Percentiles rank a stretch among this genome's conserved stretches.
phyloP scores from a whole-genome alignment of 2,113 vertebrate species.

The Puffinus mauretanicus region DNA sequence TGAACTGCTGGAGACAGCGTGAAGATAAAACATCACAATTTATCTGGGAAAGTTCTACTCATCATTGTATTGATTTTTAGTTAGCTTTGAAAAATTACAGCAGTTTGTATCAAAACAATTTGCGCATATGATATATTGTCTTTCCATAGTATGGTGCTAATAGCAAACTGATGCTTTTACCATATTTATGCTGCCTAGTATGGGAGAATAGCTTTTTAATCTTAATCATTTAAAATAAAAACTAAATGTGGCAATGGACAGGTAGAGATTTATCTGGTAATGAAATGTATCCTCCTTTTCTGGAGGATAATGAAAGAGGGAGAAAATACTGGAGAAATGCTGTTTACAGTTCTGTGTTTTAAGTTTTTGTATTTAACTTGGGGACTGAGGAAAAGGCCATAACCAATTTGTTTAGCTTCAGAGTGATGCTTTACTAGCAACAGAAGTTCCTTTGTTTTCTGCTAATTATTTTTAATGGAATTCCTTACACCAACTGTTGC shows the following conservation, averaged over 20 bases:
- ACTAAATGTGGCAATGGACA: neutral
- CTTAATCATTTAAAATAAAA: neutral
- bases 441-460: neutral
- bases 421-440: neutral
- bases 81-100: neutral
- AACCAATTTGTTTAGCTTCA: neutral
- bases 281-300: neutral
- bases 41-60: neutral
- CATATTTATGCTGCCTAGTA: neutral
- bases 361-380: neutral
- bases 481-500: neutral
- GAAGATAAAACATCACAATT: neutral
- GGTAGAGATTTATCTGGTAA: neutral
- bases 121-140: neutral
- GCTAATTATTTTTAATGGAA: neutral
- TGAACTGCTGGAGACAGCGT: rapidly evolving
- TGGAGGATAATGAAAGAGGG: neutral
- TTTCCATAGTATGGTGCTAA: neutral
- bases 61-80: neutral
- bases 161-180: neutral
- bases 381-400: neutral
- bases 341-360: neutral
- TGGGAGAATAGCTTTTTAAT: neutral
- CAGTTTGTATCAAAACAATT: neutral
- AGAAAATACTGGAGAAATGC: neutral